Evolutionary conservation across 2,888 invertebrate genomes (phyloP).

Genomic region (Pteria penguin): DNA sequence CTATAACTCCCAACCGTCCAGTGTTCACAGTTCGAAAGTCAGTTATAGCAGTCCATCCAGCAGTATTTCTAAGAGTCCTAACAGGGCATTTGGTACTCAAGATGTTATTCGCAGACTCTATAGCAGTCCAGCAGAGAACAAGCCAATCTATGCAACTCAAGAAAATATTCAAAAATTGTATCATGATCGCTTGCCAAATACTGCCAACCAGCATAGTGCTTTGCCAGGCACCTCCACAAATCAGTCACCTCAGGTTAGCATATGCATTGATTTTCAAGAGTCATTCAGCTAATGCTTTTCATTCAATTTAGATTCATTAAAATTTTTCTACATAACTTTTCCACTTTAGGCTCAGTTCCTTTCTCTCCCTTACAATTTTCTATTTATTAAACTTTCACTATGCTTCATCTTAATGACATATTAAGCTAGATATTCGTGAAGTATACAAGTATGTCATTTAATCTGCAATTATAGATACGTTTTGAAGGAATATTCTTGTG

Average conservation of each 20-base stretch:
- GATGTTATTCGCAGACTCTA: constrained; percentile 60
- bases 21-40: constrained; percentile 10
- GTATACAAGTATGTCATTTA: too few species aligned
- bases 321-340: background rate
- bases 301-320: too few species aligned
- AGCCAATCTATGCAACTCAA: constrained; percentile 35
- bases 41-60: background rate
- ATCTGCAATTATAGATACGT: too few species aligned
- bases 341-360: background rate
- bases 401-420: too few species aligned
- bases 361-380: background rate
- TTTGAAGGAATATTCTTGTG: too few species aligned
- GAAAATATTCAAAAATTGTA: constrained; percentile 36
- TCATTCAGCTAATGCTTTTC: background rate
- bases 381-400: background rate
- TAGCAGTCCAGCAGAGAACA: constrained; percentile 51
- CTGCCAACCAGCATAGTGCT: constrained; percentile 15
- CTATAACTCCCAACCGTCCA: background rate
- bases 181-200: background rate
- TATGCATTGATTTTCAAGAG: background rate
- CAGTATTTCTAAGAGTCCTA: constrained; percentile 2
- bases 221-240: background rate
- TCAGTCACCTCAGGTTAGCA: constrained; percentile 8
- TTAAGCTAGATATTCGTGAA: too few species aligned
- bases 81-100: constrained; percentile 53